Conservation (phyloP, 2,888 invertebrate genomes). For the Pemphredon lugubris region DNA sequence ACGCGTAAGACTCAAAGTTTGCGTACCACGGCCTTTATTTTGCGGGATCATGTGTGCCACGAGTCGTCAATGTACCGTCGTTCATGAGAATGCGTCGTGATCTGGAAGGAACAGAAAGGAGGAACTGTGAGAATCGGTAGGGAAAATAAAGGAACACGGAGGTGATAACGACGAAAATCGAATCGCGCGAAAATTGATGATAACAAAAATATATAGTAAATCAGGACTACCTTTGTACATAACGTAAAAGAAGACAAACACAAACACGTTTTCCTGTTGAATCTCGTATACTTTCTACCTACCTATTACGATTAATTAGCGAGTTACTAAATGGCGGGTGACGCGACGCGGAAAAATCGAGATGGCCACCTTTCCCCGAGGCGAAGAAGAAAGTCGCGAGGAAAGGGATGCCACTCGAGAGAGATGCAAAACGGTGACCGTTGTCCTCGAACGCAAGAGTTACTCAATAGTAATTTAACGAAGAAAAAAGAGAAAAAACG, state of each 20-base stretch:
- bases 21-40: conserved; percentile 23
- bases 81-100: conserved; percentile 17
- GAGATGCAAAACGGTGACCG: conserved; percentile 9
- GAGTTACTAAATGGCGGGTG: conserved; percentile 3
- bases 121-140: no score
- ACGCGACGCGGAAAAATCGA: conserved; percentile 5
- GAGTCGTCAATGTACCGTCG: conserved; percentile 17
- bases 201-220: no score
- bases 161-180: no score
- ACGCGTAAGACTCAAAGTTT: neutral
- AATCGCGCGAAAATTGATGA: no score
- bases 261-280: conserved; percentile 39
- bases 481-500: neutral
- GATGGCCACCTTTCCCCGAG: no score
- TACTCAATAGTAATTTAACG: conserved; percentile 4
- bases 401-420: neutral
- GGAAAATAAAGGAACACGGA: neutral
- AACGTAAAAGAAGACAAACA: conserved; percentile 15
- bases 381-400: neutral
- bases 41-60: conserved; percentile 24
- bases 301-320: conserved; percentile 27
- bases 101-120: conserved; percentile 8
- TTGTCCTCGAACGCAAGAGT: conserved; percentile 16
- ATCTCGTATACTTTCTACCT: conserved; percentile 39
- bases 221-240: conserved; percentile 40